phyloP scores from a whole-genome alignment of 1,140 invertebrate genomes.

The Cyrtorhinus lividipennis region DNA sequence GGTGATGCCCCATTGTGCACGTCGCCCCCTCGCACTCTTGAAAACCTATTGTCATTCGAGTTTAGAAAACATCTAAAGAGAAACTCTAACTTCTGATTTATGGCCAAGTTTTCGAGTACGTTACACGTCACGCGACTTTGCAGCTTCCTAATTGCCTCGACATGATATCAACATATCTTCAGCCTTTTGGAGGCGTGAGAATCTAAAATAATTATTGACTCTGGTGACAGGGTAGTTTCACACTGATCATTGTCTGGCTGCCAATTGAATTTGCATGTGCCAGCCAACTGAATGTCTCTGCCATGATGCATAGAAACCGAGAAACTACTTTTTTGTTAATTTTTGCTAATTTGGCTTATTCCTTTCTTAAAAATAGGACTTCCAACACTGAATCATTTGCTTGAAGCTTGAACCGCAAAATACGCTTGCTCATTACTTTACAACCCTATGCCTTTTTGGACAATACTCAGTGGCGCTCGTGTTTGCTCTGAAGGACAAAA shows the following conservation, averaged over 20 bases:
- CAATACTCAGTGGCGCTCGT: too few species aligned
- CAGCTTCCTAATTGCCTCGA: neutral
- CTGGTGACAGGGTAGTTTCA: too few species aligned
- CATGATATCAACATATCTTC: slow-evolving; percentile 1
- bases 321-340: neutral
- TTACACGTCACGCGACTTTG: slow-evolving; percentile 6
- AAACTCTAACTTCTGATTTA: neutral
- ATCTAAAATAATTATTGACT: neutral
- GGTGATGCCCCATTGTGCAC: neutral
- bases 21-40: neutral
- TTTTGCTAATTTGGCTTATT: neutral
- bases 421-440: too few species aligned
- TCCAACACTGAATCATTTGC: too few species aligned
- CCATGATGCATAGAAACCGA: neutral
- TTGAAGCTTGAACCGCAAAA: too few species aligned
- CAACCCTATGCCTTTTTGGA: too few species aligned
- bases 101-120: slow-evolving; percentile 4
- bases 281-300: neutral
- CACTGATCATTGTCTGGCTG: neutral
- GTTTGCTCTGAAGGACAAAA: too few species aligned
- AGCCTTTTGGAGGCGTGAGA: slow-evolving; percentile 1
- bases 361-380: neutral
- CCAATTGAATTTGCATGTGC: neutral
- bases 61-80: neutral
- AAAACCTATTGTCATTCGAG: neutral